A percentile compares a stretch with the other conserved stretches of the same genome.
These are phyloP conservation scores for Lycia hirtaria DNA, from an alignment of 2,888 invertebrate species.

Conservation along the genomic window DNA sequence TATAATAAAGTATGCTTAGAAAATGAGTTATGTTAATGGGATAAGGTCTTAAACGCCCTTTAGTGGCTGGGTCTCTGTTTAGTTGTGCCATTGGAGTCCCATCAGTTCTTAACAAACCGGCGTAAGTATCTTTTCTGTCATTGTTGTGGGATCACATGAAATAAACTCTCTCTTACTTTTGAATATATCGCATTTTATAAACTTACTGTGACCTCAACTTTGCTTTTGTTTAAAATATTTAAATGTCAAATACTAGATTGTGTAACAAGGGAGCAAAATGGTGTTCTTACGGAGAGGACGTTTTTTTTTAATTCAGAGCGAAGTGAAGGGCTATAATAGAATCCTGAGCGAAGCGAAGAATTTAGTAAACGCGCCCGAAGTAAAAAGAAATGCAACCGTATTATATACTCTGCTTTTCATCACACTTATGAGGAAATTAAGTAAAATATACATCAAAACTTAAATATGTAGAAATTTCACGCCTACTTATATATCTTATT, in stretches of 20 bases:
- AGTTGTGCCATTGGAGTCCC: constrained; percentile 59
- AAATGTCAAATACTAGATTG: constrained; percentile 2
- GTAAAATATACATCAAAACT: too few species aligned
- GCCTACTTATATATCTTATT: too few species aligned
- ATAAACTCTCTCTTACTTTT: constrained; percentile 66
- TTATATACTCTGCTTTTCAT: too few species aligned
- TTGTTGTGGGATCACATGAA: constrained; percentile 77
- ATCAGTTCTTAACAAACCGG: constrained; percentile 57
- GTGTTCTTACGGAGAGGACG: too few species aligned
- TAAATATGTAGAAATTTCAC: too few species aligned
- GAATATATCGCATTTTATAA: constrained; percentile 65
- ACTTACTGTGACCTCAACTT: constrained; percentile 64
- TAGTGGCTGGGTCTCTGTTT: constrained; percentile 60
- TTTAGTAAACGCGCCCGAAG: too few species aligned
- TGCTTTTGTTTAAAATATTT: constrained; percentile 32
- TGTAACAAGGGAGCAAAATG: too few species aligned
- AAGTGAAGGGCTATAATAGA: too few species aligned
- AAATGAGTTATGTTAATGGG: constrained; percentile 58
- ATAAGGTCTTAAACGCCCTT: constrained; percentile 57
- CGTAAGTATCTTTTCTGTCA: constrained; percentile 76
- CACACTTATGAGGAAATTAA: too few species aligned
- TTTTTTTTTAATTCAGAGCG: too few species aligned
- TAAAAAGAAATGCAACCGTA: too few species aligned
- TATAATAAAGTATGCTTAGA: constrained; percentile 15
- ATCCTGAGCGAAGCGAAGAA: too few species aligned